These are phyloP conservation scores for Falcaria lacertinaria DNA, from an alignment of 2,888 invertebrate genomes.

Conservation along the genomic window DNA sequence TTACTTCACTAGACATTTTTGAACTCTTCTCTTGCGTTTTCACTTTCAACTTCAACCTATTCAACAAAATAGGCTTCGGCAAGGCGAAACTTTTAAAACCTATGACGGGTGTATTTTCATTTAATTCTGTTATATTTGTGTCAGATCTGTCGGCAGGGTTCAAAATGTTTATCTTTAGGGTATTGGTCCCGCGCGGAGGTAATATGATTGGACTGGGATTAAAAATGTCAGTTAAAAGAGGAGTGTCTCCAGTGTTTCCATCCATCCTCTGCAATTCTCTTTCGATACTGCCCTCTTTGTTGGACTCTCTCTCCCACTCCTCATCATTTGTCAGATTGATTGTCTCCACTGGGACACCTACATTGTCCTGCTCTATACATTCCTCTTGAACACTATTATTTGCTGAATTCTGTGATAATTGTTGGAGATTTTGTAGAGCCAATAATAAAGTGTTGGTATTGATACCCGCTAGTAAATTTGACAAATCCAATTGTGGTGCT, in stretches of 20 bases:
- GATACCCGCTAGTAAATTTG: slow-evolving; percentile 57
- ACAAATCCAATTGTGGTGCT: slow-evolving; percentile 47
- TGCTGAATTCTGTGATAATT: slow-evolving; percentile 39
- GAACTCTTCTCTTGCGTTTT: slow-evolving; percentile 51
- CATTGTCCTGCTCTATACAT: slow-evolving; percentile 11
- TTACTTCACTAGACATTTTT: slow-evolving; percentile 39
- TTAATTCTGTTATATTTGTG: slow-evolving; percentile 28
- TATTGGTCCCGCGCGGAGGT: slow-evolving; percentile 45
- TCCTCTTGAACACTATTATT: slow-evolving; percentile 10
- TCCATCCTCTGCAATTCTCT: slow-evolving; percentile 56
- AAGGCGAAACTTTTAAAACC: slow-evolving; percentile 76
- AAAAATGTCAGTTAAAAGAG: slow-evolving; percentile 73
- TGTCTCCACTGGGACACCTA: slow-evolving; percentile 36
- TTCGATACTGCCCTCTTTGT: slow-evolving; percentile 61
- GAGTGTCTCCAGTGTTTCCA: slow-evolving; percentile 60
- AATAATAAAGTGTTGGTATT: slow-evolving; percentile 62
- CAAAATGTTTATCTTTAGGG: slow-evolving; percentile 52
- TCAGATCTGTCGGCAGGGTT: slow-evolving; percentile 35
- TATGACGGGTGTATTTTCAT: slow-evolving; percentile 61
- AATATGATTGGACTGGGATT: slow-evolving; percentile 62
- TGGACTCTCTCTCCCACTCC: slow-evolving; percentile 68
- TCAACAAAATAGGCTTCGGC: slow-evolving; percentile 71
- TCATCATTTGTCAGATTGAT: slow-evolving; percentile 70
- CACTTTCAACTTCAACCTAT: slow-evolving; percentile 64
- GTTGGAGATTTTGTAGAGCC: slow-evolving; percentile 69